phyloP scores from a whole-genome alignment of 2,888 invertebrate genomes.

The Patella pellucida region DNA sequence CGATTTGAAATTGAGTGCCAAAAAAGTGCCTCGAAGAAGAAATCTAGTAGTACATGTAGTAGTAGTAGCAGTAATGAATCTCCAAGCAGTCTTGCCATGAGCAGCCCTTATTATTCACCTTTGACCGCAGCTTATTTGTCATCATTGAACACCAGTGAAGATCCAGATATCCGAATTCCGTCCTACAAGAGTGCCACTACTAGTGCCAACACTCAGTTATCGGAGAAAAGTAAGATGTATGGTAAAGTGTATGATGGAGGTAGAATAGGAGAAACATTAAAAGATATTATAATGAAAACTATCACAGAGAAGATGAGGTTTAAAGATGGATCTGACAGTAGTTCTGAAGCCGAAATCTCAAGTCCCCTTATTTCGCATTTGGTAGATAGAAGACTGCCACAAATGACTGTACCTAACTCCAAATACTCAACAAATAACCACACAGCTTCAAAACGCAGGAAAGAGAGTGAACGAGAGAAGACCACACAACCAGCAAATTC shows the following conservation, averaged over 20 bases:
- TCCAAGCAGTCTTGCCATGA: slow-evolving; percentile 3
- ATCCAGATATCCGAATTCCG: slow-evolving; percentile 89
- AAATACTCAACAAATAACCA: background rate
- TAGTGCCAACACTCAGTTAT: slow-evolving; percentile 18
- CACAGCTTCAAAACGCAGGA: slow-evolving; percentile 14
- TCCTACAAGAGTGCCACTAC: slow-evolving; percentile 80
- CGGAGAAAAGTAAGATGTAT: slow-evolving; percentile 38
- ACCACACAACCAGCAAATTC: slow-evolving; percentile 28
- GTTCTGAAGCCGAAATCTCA: background rate
- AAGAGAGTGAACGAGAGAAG: slow-evolving; percentile 18
- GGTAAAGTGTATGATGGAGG: slow-evolving; percentile 57
- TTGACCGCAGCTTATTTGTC: slow-evolving; percentile 15
- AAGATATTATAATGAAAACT: slow-evolving; percentile 92
- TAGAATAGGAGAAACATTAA: slow-evolving; percentile 76
- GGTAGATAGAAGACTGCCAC: background rate
- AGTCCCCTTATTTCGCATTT: slow-evolving; percentile 15
- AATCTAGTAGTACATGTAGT: slow-evolving; percentile 14
- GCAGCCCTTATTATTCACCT: slow-evolving; percentile 16
- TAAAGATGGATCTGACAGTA: slow-evolving; percentile 22
- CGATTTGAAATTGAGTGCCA: slow-evolving; percentile 64
- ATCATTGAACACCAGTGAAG: background rate
- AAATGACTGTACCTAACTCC: slow-evolving; percentile 9
- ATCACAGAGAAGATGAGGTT: slow-evolving; percentile 82
- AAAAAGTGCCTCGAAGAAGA: slow-evolving; percentile 28
- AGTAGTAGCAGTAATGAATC: background rate